phyloP scores from a whole-genome alignment of 2,888 invertebrate genomes.

The Encarsia formosa region DNA sequence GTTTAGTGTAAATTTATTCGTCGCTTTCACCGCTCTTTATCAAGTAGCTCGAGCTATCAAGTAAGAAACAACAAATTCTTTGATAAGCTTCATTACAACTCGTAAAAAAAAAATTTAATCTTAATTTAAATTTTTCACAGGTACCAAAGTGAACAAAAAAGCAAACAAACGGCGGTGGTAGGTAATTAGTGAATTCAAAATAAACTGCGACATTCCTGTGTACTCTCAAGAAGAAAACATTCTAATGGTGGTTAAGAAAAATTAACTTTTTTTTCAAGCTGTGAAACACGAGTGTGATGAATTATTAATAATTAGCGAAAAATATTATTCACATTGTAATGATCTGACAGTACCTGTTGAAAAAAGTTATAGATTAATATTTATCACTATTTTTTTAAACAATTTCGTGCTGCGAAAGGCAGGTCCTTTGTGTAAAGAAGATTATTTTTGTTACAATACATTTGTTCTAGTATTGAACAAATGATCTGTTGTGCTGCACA shows the following conservation, averaged over 20 bases:
- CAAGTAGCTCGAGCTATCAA: conserved; percentile 73
- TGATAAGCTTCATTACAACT: conserved; percentile 43
- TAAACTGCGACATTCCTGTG: conserved; percentile 21
- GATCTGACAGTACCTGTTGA: background rate
- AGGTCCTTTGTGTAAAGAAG: too few species aligned
- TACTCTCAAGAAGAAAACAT: conserved; percentile 1
- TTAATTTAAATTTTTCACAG: conserved; percentile 28
- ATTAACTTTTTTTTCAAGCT: too few species aligned
- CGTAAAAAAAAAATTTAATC: background rate
- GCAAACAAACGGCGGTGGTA: conserved; percentile 15
- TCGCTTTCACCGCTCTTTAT: conserved; percentile 80
- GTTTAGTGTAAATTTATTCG: conserved; percentile 94
- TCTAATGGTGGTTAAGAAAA: background rate
- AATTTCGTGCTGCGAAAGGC: too few species aligned
- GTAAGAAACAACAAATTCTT: conserved; percentile 34
- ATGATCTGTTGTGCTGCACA: too few species aligned
- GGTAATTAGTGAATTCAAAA: conserved; percentile 9
- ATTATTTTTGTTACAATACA: too few species aligned
- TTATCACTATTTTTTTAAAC: too few species aligned
- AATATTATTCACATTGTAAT: too few species aligned
- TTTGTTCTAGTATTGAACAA: too few species aligned
- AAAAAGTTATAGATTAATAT: too few species aligned
- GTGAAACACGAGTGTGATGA: too few species aligned
- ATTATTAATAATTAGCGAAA: too few species aligned
- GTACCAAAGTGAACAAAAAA: conserved; percentile 39